These are phyloP conservation scores for Rhynchophorus ferrugineus DNA, from an alignment of 1,140 invertebrate genomes.

Conservation along the genomic window DNA sequence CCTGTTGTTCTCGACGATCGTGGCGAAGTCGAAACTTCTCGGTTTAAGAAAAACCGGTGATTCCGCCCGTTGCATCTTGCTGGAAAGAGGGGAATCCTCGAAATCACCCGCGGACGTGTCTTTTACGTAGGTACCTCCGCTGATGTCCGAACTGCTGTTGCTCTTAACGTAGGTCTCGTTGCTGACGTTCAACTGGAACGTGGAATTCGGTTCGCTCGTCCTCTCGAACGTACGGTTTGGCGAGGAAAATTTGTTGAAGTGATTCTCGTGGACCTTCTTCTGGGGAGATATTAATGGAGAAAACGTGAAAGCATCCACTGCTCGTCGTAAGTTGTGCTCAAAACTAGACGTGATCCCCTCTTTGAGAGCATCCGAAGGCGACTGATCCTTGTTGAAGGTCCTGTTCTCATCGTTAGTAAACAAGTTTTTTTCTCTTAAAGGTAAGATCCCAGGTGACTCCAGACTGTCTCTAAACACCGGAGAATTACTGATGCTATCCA, in stretches of 20 bases:
- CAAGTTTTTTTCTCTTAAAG: background rate
- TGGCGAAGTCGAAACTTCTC: background rate
- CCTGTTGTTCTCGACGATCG: conserved; percentile 2
- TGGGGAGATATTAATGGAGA: conserved; percentile 2
- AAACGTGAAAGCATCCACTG: conserved; percentile 10
- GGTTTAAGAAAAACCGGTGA: conserved; percentile 2
- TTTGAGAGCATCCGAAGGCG: too few species aligned
- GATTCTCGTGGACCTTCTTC: background rate
- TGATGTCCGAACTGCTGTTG: conserved; percentile 11
- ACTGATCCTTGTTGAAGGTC: too few species aligned
- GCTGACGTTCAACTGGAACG: conserved; percentile 12
- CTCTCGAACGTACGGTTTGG: too few species aligned
- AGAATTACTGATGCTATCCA: conserved; percentile 2
- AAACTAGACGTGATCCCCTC: background rate
- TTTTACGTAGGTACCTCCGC: conserved; percentile 26
- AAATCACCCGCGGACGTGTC: conserved; percentile 20
- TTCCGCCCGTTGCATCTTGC: background rate
- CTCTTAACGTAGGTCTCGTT: conserved; percentile 27
- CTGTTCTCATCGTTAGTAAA: too few species aligned
- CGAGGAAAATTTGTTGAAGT: background rate
- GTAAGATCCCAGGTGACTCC: conserved; percentile 3
- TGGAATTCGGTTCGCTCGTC: background rate
- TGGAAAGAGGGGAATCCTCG: conserved; percentile 11
- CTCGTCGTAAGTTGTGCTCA: conserved; percentile 5
- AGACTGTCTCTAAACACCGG: conserved; percentile 13